Base-by-base conservation (phyloP, 2,113 vertebrate genomes). In the Penelope pileata region DNA sequence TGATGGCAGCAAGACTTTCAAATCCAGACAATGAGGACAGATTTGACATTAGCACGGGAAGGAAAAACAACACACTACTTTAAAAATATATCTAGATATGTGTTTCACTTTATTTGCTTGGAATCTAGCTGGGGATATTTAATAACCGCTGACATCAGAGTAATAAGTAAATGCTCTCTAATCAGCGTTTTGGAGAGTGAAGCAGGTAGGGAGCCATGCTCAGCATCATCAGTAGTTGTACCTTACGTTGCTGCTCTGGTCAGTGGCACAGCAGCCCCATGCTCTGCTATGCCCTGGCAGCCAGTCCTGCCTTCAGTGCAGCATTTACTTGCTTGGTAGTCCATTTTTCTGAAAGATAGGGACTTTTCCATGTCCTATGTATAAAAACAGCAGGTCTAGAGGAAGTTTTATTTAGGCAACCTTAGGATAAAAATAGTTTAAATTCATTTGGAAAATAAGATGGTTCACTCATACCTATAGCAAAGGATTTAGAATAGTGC, bases 141-240 rank as follows among this genome's bases (percentile, higher is more conserved):
- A 75, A 68, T 86, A 92, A 89, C 29, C 27, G 24, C 6, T 23
- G 56, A 38, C 74, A 60, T 74, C 69, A 48, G 51, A 78, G 32
- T 59, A 86, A 54, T 92, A 90, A 91, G 53, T 94, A 85, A 90
- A 76, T 88, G 60, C 63, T 86, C 45, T 90, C 68, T 78, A 95
- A 96, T 84, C 60, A 86, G 51, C 32, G 30, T 0, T 92, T 94
- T 89, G 66, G 77, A 14, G 2, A 91, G n/a, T 78, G 78, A 53
- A 36, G 48, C 48, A 79, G 75, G 45, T 58, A 7, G 18, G 38
- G 62, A 87, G 77, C 78, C 58, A 48, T 48, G 24, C 8, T 3
- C 23, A 79, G 24, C 36, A 29, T 60, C 69, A 74, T 63, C 45
- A 19, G 54, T 79, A 43, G 7, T 74, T 24, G 45, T 40, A 54